Evolutionary conservation across 2,888 invertebrate species (phyloP), one percentile per base, ranked within the genome.

Genomic region (Microctonus hyperodae): DNA sequence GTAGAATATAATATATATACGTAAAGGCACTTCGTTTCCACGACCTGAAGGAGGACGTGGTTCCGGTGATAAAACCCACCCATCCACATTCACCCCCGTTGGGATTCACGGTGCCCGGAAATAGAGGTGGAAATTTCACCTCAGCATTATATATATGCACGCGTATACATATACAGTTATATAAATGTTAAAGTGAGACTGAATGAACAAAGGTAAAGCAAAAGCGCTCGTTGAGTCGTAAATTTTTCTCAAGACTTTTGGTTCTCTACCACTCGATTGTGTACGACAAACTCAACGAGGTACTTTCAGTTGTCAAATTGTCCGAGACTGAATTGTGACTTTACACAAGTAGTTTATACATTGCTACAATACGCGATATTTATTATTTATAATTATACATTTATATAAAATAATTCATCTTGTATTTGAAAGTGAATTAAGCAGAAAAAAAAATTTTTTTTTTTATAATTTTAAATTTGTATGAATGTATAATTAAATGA

Each of bases 251-350:
- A 20, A 40, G 56, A 56, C 33, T 56, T 33, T 7, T 9, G 33
- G 20, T 22, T 56, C 16, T 44, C 56, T 16, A 56, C 33, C 56
- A 60, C 59, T 60, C 22, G 59, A 60, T 44, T 44, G 59, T 44
- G 59, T 44, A 11, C 7, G 16, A 48, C 59, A 60, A 48, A 60
- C 28, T 48, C n/a, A 48, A 40, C 28, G 11, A 60, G 25, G 28
- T 31, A 16, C 20, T 25, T 48, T 59, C 20, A 28, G 33, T 48
- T 44, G 31, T 48, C 48, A 60, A 23, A 40, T 31, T 60, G 31
- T 25, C 25, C 44, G 13, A 60, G 16, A 28, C 20, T 58, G 22
- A 53, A 56, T 35, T 56, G 16, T 56, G 16, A 56, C 56, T 20
- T 33, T 22, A 33, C 28, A 5, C 11, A n/a, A 28, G 20, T 16